Conservation (phyloP, 2,113 vertebrate genomes). For the Muntiacus muntjak region DNA sequence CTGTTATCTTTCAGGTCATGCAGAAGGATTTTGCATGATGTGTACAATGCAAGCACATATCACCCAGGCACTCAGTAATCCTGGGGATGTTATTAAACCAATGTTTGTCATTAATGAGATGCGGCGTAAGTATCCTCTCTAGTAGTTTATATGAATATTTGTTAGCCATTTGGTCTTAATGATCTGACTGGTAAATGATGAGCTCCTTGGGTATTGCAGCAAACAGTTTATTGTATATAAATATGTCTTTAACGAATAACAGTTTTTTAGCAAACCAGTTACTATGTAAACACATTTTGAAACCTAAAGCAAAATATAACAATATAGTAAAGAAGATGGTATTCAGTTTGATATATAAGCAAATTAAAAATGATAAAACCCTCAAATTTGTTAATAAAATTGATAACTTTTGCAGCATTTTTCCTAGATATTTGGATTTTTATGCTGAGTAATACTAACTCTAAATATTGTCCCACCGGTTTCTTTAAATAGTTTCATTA, state of each 20-base stretch:
- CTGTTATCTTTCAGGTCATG: slow-evolving; percentile 84
- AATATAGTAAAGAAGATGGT: background rate
- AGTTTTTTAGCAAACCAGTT: background rate
- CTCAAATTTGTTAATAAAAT: background rate
- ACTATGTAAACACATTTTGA: background rate
- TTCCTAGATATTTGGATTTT: background rate
- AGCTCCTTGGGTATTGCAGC: background rate
- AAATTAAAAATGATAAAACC: background rate
- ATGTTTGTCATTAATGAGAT: slow-evolving; percentile 93
- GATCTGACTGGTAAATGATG: background rate
- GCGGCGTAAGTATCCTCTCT: slow-evolving; percentile 83
- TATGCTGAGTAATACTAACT: background rate
- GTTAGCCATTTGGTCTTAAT: background rate
- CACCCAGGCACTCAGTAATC: slow-evolving; percentile 92
- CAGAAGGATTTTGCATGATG: slow-evolving; percentile 97
- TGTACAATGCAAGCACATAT: slow-evolving; percentile 97
- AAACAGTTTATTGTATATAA: background rate
- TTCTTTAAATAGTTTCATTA: slow-evolving; percentile 12
- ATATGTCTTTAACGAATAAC: background rate
- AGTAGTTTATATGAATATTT: background rate
- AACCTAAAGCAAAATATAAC: slow-evolving; percentile 3
- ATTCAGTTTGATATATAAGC: background rate
- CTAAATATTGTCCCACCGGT: background rate
- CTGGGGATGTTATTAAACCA: slow-evolving; percentile 93
- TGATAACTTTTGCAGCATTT: background rate